These are phyloP conservation scores for Dendroctonus valens DNA, from an alignment of 1,140 invertebrate genomes.

Conservation along the genomic window DNA sequence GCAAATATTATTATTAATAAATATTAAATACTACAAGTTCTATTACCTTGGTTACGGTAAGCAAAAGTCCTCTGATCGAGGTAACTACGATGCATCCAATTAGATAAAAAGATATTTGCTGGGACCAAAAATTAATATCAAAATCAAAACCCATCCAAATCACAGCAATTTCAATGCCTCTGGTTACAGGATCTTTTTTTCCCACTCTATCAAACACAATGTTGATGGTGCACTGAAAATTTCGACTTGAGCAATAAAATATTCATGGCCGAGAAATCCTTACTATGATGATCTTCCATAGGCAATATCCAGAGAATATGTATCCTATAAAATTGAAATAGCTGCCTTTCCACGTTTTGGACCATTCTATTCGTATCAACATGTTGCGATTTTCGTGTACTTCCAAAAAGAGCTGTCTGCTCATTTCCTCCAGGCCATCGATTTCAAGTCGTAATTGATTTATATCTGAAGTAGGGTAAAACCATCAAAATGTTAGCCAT, in stretches of 20 bases:
- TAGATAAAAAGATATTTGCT: conserved; percentile 96
- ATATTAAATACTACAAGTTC: conserved; percentile 7
- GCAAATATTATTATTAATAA: conserved; percentile 9
- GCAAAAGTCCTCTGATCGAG: conserved; percentile 91
- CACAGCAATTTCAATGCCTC: conserved; percentile 95
- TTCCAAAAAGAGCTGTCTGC: conserved; percentile 93
- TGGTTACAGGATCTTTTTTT: conserved; percentile 96
- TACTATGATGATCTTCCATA: conserved; percentile 99
- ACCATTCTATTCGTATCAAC: conserved; percentile 91
- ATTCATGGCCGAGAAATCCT: conserved; percentile 49
- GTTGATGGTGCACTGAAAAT: conserved; percentile 87
- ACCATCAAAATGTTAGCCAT: no score
- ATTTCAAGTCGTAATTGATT: conserved; percentile 85
- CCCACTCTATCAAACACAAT: conserved; percentile 99
- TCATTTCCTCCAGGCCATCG: conserved; percentile 84
- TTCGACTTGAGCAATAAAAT: conserved; percentile 5
- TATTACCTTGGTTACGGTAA: conserved; percentile 98
- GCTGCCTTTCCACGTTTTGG: conserved; percentile 95
- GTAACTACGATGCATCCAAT: conserved; percentile 98
- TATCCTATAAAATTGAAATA: conserved; percentile 99
- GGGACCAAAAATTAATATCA: conserved; percentile 98
- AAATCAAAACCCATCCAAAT: conserved; percentile 96
- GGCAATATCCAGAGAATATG: conserved; percentile 98
- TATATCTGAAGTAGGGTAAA: conserved; percentile 61
- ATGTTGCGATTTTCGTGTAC: conserved; percentile 92